phyloP scores from a whole-genome alignment of 2,113 vertebrate species.

The Theropithecus gelada region DNA sequence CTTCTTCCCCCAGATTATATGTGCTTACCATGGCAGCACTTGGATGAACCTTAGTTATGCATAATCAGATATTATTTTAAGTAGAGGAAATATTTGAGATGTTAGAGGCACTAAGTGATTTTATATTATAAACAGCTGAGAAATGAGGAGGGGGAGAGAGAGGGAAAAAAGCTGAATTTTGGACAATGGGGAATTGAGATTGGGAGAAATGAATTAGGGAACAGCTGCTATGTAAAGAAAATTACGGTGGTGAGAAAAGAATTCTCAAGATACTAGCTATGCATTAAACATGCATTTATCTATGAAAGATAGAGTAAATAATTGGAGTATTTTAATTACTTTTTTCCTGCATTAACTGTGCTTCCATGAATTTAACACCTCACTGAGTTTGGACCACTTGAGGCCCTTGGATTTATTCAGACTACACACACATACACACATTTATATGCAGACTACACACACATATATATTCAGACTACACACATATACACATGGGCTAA shows the following conservation, averaged over 20 bases:
- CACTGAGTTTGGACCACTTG: background rate
- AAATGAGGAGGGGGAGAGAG: background rate
- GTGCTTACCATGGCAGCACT: background rate
- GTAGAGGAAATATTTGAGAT: background rate
- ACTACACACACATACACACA: background rate
- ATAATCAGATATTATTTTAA: constrained; percentile 2
- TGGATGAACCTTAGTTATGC: background rate
- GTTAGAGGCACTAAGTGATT: background rate
- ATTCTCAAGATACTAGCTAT: constrained; percentile 32
- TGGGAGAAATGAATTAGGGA: constrained; percentile 25
- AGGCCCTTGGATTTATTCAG: constrained; percentile 23
- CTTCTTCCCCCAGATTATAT: background rate
- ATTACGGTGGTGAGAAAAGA: background rate
- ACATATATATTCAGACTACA: background rate
- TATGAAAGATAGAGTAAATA: constrained; percentile 32
- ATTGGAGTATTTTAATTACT: constrained; percentile 53
- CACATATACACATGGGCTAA: background rate
- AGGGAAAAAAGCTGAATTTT: background rate
- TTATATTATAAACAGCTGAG: background rate
- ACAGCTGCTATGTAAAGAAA: constrained; percentile 36
- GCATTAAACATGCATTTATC: constrained; percentile 56
- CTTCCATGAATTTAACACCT: constrained; percentile 52
- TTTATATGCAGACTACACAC: background rate
- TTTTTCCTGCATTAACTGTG: background rate
- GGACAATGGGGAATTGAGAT: background rate